Conservation (phyloP, 2,797 vertebrate genomes). For the Furcifer pardalis region DNA sequence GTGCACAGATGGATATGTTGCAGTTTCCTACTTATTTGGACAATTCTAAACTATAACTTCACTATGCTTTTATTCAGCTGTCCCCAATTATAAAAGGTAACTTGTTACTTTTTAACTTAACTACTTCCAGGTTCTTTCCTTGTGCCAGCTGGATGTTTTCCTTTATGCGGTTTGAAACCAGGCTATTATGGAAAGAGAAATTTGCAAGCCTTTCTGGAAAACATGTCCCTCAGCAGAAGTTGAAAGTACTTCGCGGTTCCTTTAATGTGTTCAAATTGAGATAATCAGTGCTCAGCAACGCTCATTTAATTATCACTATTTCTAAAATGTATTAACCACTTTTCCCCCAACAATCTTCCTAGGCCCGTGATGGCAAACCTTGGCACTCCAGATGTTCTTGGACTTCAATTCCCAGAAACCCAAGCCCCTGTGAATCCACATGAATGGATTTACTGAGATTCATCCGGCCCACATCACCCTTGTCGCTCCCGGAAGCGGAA, state of each 20-base stretch:
- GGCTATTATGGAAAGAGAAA: not conserved
- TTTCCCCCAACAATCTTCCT: not conserved
- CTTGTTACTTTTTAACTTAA: not conserved
- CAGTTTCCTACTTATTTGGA: not conserved
- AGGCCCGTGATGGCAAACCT: too few species aligned
- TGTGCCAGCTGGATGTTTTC: not conserved
- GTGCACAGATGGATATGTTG: not conserved
- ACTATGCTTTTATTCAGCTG: too few species aligned
- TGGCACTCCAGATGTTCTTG: too few species aligned
- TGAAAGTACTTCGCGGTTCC: not conserved
- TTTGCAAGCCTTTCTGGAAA: not conserved
- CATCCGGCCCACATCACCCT: too few species aligned
- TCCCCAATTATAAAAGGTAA: not conserved
- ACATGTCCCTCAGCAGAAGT: not conserved
- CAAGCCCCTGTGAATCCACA: too few species aligned
- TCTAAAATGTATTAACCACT: not conserved
- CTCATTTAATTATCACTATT: not conserved
- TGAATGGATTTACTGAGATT: too few species aligned
- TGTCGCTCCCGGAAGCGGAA: too few species aligned
- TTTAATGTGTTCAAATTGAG: not conserved
- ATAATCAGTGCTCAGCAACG: not conserved
- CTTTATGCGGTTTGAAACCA: not conserved
- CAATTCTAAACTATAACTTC: not conserved
- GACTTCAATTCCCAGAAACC: too few species aligned
- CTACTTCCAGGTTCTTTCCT: not conserved